Base-by-base conservation (phyloP, 2,888 invertebrate species). In the Heliothis peltigera region DNA sequence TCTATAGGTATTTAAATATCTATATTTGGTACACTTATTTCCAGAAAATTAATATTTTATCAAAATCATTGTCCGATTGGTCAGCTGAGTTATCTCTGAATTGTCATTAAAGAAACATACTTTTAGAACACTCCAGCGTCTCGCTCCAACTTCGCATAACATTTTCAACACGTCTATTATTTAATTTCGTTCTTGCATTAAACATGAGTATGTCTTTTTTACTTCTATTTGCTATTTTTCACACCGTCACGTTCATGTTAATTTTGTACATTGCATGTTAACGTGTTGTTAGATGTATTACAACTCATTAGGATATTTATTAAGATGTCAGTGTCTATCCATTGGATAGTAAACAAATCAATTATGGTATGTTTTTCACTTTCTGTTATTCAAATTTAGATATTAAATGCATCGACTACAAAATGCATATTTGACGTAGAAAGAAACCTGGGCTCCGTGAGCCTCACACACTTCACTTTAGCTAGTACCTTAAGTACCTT, bases 101-200 rank as follows among this genome's bases (percentile, higher is more conserved):
- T 32, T 10, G 2, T 3, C 32, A 32, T 32, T 32, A 32, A 12
- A 32, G 12, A 32, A 32, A 32, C 32, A 3, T 2, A 32, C 12
- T 32, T 32, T 12, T 32, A 32, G 10, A 32, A 32, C 8, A 32
- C 12, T 12, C 28, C 28, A 28, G 28, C 28, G 28, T 28, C 10
- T 28, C 25, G n/a, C n/a, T n/a, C n/a, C n/a, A 25, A 6, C 25
- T 1, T 32, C 32, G 32, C 32, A 28, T 6, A 18, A 39, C 56
- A 64, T 53, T 61, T 32, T 71, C 72, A 71, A 66, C 57, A 49
- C 35, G 22, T 58, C 19, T 44, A 22, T 53, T 46, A 69, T 59
- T 73, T 63, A 21, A 60, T 77, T 69, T 74, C 49, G 49, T 54
- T 66, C 54, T 66, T 75, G 62, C 59, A 46, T 71, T 52, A 68